Base-by-base conservation (phyloP, 2,113 vertebrate genomes). In the Trogon surrucura region DNA sequence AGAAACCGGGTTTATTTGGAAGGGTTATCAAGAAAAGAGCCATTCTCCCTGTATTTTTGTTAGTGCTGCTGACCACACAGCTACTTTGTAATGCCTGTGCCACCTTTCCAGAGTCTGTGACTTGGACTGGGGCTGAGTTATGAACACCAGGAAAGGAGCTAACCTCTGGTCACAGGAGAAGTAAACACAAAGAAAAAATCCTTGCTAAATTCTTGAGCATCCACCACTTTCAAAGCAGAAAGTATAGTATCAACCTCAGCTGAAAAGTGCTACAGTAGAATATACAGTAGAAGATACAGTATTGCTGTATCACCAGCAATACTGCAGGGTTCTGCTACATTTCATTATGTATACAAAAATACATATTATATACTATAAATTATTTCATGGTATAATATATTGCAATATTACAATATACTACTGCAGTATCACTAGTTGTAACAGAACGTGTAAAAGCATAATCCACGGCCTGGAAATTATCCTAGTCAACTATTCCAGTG, bases 1-100 rank as follows among this genome's bases (percentile, higher is more conserved):
- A 51, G 53, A 51, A 71, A 41, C 4, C 27, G 14, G 34, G 30
- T 23, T 85, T 79, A n/a, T 17, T 26, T 38, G 30, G 23, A 74
- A 14, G 1, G 3, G 29, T n/a, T 75, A 27, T 10, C 0, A 0
- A 67, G 62, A 44, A 20, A 88, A 30, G 56, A 12, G 9, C 22
- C 4, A 2, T 32, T 47, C 19, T 70, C 3, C 45, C 9, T 48
- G 11, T 8, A 45, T 30, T 5, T 73, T 57, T 84, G 13, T 12
- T 80, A 45, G 34, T 27, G 12, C 36, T n/a, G n/a, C 16, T 75
- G 38, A 13, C 15, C 16, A 9, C 4, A 26, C 9, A 66, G 13
- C 6, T 11, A 13, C 9, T 74, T 73, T 22, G 29, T 61, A 73
- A 51, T 3, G 16, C 6, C 4, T 36, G 67, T 73, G 13, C 10